Evolutionary conservation across 2,888 invertebrate genomes (phyloP), one percentile per base, ranked within the genome.

Genomic region (Auanema sp.): DNA sequence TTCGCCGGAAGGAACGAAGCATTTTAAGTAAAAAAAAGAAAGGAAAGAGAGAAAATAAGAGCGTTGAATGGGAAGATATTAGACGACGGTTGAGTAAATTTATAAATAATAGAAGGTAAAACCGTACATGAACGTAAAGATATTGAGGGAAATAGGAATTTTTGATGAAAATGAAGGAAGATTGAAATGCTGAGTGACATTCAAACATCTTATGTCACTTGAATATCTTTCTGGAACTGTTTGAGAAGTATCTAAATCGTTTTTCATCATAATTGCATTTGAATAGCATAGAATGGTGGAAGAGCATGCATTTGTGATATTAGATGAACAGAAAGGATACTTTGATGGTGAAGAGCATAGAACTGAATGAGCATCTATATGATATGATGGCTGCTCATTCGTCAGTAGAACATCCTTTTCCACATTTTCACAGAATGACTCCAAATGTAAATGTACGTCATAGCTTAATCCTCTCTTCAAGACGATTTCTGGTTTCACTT

Each of bases 171-270:
- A 33, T 33, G 33, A 33, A 33, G 33, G 42, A 42, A 47, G 23
- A 11, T 58, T 50, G 50, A 72, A 75, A 53, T 77, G 73, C 47
- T 71, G 71, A 23, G 74, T 73, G 4, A 78, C 65, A 60, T 78
- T 72, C 8, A 75, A 51, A 43, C 78, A 78, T 11, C 68, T 65
- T 4, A 60, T 65, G 60, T 43, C 52, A 25, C 24, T 47, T 40
- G 40, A 18, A 44, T 42, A 58, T 3, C 47, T 49, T 16, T 41
- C 24, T 10, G 25, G 24, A 50, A 33, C 16, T 25, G 12, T 53
- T 16, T 21, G 10, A 25, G 44, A 18, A 33, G 33, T 33, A 33
- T 33, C 33, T 33, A 56, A 50, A n/a, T 65, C 58, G 18, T 54
- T 23, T 8, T 60, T 63, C 33, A 72, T 55, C 12, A 55, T 43